These are phyloP conservation scores for Pterobdella sp. DNA, from an alignment of 2,888 invertebrate species.

Conservation along the genomic window DNA sequence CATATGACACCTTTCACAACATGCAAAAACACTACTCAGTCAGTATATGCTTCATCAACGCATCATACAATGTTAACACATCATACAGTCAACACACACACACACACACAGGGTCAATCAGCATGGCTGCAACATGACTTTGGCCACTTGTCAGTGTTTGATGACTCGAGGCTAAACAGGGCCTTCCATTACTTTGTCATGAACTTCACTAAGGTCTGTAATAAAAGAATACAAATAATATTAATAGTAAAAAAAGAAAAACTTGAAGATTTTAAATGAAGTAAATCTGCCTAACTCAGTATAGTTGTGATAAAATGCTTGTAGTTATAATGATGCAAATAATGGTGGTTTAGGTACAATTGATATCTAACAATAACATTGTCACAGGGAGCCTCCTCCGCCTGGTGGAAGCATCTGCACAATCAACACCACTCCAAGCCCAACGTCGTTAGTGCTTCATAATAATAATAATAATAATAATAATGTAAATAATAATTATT, in stretches of 20 bases:
- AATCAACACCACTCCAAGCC: slow-evolving; percentile 52
- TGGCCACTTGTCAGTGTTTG: slow-evolving; percentile 50
- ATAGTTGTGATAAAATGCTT: too few relatives aligned
- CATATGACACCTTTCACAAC: too few relatives aligned
- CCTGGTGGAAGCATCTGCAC: slow-evolving; percentile 52
- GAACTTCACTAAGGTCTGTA: slow-evolving; percentile 46
- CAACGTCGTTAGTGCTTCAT: slow-evolving; percentile 46
- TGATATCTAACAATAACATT: slow-evolving; percentile 2
- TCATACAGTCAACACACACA: not conserved
- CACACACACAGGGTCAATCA: slow-evolving; percentile 44
- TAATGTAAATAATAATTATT: too few relatives aligned
- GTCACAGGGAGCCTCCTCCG: slow-evolving; percentile 46
- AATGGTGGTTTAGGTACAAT: too few relatives aligned
- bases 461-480: too few relatives aligned
- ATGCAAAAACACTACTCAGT: too few relatives aligned
- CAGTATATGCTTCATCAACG: too few relatives aligned
- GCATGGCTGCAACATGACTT: slow-evolving; percentile 52
- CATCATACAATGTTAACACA: too few relatives aligned
- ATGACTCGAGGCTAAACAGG: slow-evolving; percentile 43
- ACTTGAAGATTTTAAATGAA: not conserved
- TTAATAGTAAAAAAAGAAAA: not conserved
- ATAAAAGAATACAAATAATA: not conserved
- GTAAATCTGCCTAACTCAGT: not conserved
- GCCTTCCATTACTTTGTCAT: slow-evolving; percentile 45
- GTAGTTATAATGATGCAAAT: too few relatives aligned